Base-by-base conservation (phyloP, 2,797 vertebrate genomes). In the Myotis planiceps region DNA sequence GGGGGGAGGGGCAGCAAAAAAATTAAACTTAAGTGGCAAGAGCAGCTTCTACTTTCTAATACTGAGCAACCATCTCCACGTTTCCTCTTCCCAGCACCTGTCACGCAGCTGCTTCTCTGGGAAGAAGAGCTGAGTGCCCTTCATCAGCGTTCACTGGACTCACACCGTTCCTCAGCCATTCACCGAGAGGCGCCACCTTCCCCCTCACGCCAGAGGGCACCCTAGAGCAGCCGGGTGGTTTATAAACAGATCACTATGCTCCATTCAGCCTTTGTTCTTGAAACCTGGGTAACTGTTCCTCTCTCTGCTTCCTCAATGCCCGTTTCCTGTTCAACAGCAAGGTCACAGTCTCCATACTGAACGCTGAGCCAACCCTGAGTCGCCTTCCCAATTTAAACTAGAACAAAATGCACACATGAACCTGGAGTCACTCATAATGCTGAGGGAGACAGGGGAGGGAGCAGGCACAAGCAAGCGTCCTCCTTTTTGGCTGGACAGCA, bases 1-100 rank as follows among this genome's bases (percentile, higher is more conserved):
- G 1, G 8, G 5, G 6, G 29, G 18, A 19, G 6, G 25, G 37
- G 15, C 32, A 47, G 37, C 15, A 25, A 53, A 78, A 92, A 89
- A 23, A 21, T 13, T 72, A 79, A 81, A 37, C 16, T 21, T 16
- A 85, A 37, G 34, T 29, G 32, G 10, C 34, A 23, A 82, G 0
- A 55, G 49, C 42, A 51, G 79, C 63, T 25, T 81, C 81, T 58
- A 6, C 81, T 88, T 92, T 65, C 75, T 63, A n/a, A 34, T 45
- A 9, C 2, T 9, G 6, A 58, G 21, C 51, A 82, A 68, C n/a
- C 3, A 45, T 55, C 25, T 75, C 63, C 63, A n/a, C 1, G 23
- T 45, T 65, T 83, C 47, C 27, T 47, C 53, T 53, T 88, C 81
- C 18, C 34, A 63, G 74, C 53, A 42, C 25, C 72, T 14, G 82